A percentile compares a stretch with the other conserved stretches of the same genome.
These are phyloP conservation scores for Numida meleagris DNA, from an alignment of 2,113 vertebrate species.

Conservation along the genomic window DNA sequence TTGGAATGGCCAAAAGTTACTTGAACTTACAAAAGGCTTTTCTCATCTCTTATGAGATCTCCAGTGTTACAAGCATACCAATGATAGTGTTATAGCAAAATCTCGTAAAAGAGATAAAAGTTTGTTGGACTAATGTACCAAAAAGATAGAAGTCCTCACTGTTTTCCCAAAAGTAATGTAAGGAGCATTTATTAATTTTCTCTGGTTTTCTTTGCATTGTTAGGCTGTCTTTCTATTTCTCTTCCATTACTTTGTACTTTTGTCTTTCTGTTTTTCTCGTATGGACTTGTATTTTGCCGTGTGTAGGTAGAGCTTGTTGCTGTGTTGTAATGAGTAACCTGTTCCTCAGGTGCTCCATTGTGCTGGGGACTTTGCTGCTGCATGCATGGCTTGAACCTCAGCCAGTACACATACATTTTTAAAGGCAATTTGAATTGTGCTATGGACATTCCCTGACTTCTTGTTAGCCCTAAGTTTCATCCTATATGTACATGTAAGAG, in stretches of 20 bases:
- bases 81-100: not conserved
- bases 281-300: not conserved
- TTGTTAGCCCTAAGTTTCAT: not conserved
- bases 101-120: not conserved
- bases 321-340: not conserved
- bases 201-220: not conserved
- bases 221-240: not conserved
- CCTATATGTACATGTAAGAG: accelerated
- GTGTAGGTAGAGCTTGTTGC: accelerated
- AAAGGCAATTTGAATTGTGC: not conserved
- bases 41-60: not conserved
- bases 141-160: not conserved
- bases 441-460: not conserved
- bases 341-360: not conserved
- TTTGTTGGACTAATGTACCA: not conserved
- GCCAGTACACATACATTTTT: not conserved
- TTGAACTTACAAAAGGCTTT: not conserved
- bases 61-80: not conserved
- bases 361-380: not conserved
- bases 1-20: not conserved
- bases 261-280: not conserved
- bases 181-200: not conserved
- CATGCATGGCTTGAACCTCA: accelerated
- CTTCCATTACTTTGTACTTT: not conserved
- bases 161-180: not conserved